Percentiles rank a stretch among this genome's conserved stretches.
Conservation (phyloP, 2,113 vertebrate species). For the Casuarius casuarius region DNA sequence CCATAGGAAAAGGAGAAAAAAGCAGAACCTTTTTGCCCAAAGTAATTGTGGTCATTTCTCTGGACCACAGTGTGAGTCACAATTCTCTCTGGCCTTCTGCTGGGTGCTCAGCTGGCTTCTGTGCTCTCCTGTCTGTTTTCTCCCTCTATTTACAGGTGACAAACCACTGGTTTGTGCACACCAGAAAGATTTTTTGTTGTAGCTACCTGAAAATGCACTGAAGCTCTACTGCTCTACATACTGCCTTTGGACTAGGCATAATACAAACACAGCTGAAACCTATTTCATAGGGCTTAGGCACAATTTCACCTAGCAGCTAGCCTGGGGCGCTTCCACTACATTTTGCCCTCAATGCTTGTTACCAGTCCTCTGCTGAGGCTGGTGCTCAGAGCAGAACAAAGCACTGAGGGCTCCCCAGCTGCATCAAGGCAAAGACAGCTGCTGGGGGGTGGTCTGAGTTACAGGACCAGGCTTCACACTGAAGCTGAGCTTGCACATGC, state of each 20-base stretch:
- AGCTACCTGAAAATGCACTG: neutral
- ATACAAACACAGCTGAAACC: neutral
- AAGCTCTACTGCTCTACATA: neutral
- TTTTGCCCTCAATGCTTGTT: neutral
- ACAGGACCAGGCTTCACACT: neutral
- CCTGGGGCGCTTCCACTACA: neutral
- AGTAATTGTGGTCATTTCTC: neutral
- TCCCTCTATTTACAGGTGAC: neutral
- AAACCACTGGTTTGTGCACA: neutral
- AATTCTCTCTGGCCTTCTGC: neutral
- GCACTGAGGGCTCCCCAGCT: neutral
- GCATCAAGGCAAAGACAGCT: neutral
- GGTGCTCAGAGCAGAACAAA: neutral
- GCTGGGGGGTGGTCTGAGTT: rapidly evolving
- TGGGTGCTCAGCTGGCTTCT: neutral
- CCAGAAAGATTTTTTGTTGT: neutral
- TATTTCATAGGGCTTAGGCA: neutral
- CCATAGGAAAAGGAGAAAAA: neutral
- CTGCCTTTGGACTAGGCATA: neutral
- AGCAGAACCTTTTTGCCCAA: neutral
- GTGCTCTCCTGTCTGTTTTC: neutral
- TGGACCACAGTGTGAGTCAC: neutral
- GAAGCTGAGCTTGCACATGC: neutral
- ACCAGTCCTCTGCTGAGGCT: neutral
- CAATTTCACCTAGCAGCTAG: neutral